Evolutionary conservation across 2,113 vertebrate genomes (phyloP).

Genomic region (pig (Sus scrofa)): DNA sequence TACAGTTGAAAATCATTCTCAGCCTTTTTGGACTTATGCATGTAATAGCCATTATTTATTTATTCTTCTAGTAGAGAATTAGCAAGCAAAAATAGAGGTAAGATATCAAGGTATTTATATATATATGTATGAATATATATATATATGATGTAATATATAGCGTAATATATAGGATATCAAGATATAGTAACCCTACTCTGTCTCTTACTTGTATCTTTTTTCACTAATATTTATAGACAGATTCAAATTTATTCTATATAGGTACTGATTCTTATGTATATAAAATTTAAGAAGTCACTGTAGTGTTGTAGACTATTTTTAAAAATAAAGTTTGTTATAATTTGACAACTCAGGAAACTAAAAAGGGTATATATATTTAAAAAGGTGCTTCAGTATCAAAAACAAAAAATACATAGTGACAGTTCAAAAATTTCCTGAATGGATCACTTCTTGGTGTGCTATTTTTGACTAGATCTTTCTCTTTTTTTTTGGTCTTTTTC

Average conservation of each 20-base stretch:
- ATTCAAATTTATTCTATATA: neutral
- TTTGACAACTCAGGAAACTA: neutral
- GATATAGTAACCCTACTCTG: neutral
- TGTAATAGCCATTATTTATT: constrained; percentile 7
- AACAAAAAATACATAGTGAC: neutral
- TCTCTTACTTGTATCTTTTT: neutral
- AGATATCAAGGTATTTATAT: neutral
- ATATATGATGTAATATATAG: too few species aligned
- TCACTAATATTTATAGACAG: neutral
- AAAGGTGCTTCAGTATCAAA: neutral
- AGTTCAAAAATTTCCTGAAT: neutral
- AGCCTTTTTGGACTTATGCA: neutral
- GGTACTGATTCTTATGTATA: neutral
- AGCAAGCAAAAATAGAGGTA: neutral
- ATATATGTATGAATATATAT: too few species aligned
- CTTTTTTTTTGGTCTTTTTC: too few species aligned
- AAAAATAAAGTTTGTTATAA: constrained; percentile 14
- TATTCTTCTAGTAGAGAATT: neutral
- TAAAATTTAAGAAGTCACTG: neutral
- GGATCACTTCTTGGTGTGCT: neutral
- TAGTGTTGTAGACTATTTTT: neutral
- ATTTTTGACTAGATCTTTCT: constrained; percentile 6
- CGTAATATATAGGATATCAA: neutral
- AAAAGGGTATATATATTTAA: neutral
- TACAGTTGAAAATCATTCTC: constrained; percentile 23